These are phyloP conservation scores for Solea solea DNA, from an alignment of 2,113 vertebrate genomes.

Conservation along the genomic window DNA sequence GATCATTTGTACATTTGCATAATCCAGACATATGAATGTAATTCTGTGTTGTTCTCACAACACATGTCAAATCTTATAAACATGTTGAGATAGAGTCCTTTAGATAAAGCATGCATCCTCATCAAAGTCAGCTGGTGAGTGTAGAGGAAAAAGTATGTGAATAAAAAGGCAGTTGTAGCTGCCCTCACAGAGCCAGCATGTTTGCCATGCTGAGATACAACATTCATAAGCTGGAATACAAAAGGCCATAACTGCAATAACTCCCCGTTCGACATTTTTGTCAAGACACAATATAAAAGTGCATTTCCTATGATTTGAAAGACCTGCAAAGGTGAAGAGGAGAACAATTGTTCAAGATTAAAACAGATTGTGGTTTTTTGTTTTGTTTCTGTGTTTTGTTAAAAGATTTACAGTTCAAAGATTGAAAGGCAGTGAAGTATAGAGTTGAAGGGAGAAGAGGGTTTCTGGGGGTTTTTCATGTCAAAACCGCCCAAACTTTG, in stretches of 20 bases:
- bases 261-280: constrained; percentile 26
- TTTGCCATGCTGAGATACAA: constrained; percentile 38
- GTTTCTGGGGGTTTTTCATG: constrained; percentile 49
- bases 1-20: constrained; percentile 9
- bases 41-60: background rate
- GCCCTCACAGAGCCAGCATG: constrained; percentile 32
- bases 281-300: constrained; percentile 71
- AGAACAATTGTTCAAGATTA: constrained; percentile 23
- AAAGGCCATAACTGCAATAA: constrained; percentile 62
- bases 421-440: constrained; percentile 51
- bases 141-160: constrained; percentile 4
- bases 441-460: constrained; percentile 16
- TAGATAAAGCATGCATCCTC: constrained; percentile 25
- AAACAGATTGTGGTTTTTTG: constrained; percentile 17
- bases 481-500: constrained; percentile 24
- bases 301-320: constrained; percentile 59
- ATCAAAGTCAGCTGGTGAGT: constrained; percentile 11
- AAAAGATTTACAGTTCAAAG: constrained; percentile 50
- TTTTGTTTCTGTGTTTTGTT: constrained; percentile 30
- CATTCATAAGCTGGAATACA: constrained; percentile 68
- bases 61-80: constrained; percentile 8
- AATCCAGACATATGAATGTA: constrained; percentile 7
- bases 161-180: constrained; percentile 25
- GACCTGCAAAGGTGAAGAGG: constrained; percentile 19
- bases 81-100: background rate